Base-by-base conservation (phyloP, 2,888 invertebrate species). In the Epistrophe eligans region DNA sequence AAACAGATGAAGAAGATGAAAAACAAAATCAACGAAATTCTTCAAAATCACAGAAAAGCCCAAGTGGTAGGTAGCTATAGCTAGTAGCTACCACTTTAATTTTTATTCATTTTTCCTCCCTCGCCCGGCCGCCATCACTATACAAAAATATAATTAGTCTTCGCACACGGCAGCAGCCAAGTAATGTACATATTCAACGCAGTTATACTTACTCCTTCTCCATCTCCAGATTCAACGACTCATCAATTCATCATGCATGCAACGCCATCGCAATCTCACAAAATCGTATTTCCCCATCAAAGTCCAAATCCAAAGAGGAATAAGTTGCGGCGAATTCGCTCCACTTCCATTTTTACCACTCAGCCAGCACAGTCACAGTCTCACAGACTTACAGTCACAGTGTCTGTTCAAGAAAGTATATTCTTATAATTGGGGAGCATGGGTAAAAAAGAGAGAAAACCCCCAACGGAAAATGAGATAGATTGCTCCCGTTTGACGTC, bases 11-110 rank as follows among this genome's bases (percentile, higher is more conserved):
- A n/a, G 58, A 24, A 48, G 72, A 60, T 40, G 43, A 50, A 50
- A 19, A 50, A 19, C 4, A 48, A 50, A 57, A 66, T 35, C 67
- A 50, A 38, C 38, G 40, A 77, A 79, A 62, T 57, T 74, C 85
- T 71, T 67, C 82, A 60, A 82, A 85, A 82, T 85, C 85, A 85
- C 85, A 57, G 82, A 85, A 85, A 82, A 82, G 77, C 73, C 77
- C 85, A 48, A 24, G 35, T 60, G 13, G 38, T 7, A 32, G 32
- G 32, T 24, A 24, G 24, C 24, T n/a, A n/a, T n/a, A 24, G 24
- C 24, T 3, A 24, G 9, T n/a, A 58, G 48, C 72, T 74, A 57
- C 77, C 40, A 72, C 87, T 87, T 82, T 83, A 87, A 83, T 83
- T 81, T 79, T 77, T 76, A 45, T 10, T n/a, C 19, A 15, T 13